Percentiles rank a stretch among this genome's conserved stretches.
Evolutionary conservation across 2,797 vertebrate species (phyloP).

Genomic region (Rhincodon typus): DNA sequence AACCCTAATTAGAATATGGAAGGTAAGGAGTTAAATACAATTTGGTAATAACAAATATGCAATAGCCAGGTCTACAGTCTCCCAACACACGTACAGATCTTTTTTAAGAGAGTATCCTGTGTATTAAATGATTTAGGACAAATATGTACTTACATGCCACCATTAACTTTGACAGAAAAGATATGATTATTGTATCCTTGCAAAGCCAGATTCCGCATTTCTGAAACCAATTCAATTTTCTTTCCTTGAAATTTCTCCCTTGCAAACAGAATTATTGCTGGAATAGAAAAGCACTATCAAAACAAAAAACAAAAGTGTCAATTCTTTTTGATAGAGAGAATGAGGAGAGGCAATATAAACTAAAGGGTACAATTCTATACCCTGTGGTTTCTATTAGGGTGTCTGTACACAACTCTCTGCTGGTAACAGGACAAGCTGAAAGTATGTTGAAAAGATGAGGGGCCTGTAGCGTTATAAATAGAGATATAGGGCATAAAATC

Average conservation of each 20-base stretch:
- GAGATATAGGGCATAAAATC: background rate
- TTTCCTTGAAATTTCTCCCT: slow-evolving; percentile 76
- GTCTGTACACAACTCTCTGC: background rate
- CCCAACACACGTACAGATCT: background rate
- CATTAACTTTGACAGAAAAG: slow-evolving; percentile 77
- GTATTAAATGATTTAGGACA: background rate
- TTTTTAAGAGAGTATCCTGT: background rate
- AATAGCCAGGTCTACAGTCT: too few species aligned
- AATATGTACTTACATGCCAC: slow-evolving; percentile 75
- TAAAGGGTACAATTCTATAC: background rate
- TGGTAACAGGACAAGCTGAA: background rate
- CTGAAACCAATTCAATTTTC: slow-evolving; percentile 62
- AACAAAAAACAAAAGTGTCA: slow-evolving; percentile 24
- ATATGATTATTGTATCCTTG: slow-evolving; percentile 65
- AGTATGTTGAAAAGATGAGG: background rate
- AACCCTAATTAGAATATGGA: background rate
- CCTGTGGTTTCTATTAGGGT: too few species aligned
- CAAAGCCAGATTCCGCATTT: slow-evolving; percentile 64
- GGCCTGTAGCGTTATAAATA: background rate
- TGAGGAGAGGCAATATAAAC: background rate
- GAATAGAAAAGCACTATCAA: slow-evolving; percentile 79
- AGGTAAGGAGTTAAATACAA: background rate
- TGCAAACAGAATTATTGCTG: slow-evolving; percentile 73
- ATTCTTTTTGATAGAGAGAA: background rate
- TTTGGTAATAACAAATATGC: background rate